Evolutionary conservation across 2,797 vertebrate genomes (phyloP).

Genomic region (Acipenser ruthenus): DNA sequence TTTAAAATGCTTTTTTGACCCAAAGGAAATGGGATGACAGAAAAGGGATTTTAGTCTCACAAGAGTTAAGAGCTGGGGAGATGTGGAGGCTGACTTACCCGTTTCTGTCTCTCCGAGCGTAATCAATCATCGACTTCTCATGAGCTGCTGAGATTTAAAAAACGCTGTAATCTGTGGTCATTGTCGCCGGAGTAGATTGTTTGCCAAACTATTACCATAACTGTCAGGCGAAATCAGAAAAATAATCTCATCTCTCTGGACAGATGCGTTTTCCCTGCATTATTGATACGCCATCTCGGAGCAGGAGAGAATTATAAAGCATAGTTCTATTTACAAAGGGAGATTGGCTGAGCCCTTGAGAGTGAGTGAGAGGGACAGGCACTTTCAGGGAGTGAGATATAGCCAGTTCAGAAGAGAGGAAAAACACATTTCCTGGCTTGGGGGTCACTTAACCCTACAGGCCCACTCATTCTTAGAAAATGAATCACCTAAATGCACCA

Average conservation of each 20-base stretch:
- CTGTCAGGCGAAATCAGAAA: conserved; percentile 95
- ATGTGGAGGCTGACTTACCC: conserved; percentile 64
- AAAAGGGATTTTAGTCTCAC: conserved; percentile 49
- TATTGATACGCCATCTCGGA: conserved; percentile 93
- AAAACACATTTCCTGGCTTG: conserved; percentile 80
- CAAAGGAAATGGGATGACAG: conserved; percentile 19
- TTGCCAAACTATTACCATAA: conserved; percentile 99
- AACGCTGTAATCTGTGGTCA: conserved; percentile 94
- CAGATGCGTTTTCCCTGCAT: conserved; percentile 91
- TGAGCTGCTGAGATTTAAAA: conserved; percentile 79
- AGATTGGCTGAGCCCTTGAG: conserved; percentile 97
- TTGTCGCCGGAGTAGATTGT: conserved; percentile 92
- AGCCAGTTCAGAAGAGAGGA: conserved; percentile 67
- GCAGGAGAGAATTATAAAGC: conserved; percentile 96
- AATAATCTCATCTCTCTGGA: conserved; percentile 94
- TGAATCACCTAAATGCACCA: conserved; percentile 65
- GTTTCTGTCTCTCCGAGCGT: conserved; percentile 66
- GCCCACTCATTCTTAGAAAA: conserved; percentile 62
- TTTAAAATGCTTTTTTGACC: too few relatives aligned
- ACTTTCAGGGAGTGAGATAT: conserved; percentile 93
- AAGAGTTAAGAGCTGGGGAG: conserved; percentile 62
- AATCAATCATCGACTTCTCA: conserved; percentile 86
- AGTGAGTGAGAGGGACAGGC: conserved; percentile 86
- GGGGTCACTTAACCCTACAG: conserved; percentile 75
- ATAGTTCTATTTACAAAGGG: conserved; percentile 99